Conservation (phyloP, 2,888 invertebrate species). For the Hypomecis atomaria region DNA sequence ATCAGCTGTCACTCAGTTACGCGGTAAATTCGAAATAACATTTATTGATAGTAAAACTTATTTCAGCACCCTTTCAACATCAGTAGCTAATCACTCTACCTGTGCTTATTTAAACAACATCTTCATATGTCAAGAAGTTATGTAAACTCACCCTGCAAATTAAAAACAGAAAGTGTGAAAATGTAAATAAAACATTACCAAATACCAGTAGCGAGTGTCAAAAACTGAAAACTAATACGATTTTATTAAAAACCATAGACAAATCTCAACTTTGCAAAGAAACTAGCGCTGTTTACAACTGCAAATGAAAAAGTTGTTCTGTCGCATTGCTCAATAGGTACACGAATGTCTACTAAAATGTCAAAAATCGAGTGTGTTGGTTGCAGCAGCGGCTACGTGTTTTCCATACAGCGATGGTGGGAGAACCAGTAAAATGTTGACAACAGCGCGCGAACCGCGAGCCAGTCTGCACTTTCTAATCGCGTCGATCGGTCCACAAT, state of each 20-base stretch:
- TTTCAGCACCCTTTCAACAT: not conserved
- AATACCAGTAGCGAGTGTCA: not conserved
- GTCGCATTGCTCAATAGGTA: constrained; percentile 28
- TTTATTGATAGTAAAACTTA: not conserved
- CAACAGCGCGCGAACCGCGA: constrained; percentile 54
- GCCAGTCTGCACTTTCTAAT: constrained; percentile 81
- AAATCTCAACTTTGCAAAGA: constrained; percentile 3
- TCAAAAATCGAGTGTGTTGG: constrained; percentile 30
- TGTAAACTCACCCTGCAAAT: not conserved
- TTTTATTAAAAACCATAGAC: constrained; percentile 5
- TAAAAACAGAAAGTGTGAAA: constrained; percentile 1
- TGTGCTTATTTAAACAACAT: no score
- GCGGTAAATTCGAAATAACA: constrained; percentile 1
- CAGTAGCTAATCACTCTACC: not conserved
- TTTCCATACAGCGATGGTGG: constrained; percentile 66
- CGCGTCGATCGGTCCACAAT: constrained; percentile 57
- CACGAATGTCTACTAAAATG: constrained; percentile 41
- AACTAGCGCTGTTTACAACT: constrained; percentile 15
- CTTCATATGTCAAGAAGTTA: not conserved
- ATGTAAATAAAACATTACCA: constrained; percentile 17
- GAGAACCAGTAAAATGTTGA: constrained; percentile 73
- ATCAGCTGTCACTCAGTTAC: not conserved
- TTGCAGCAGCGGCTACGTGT: constrained; percentile 67
- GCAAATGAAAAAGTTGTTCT: constrained; percentile 13
- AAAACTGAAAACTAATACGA: not conserved